Base-by-base conservation (phyloP, 1,140 invertebrate species). In the Drosophila auraria region DNA sequence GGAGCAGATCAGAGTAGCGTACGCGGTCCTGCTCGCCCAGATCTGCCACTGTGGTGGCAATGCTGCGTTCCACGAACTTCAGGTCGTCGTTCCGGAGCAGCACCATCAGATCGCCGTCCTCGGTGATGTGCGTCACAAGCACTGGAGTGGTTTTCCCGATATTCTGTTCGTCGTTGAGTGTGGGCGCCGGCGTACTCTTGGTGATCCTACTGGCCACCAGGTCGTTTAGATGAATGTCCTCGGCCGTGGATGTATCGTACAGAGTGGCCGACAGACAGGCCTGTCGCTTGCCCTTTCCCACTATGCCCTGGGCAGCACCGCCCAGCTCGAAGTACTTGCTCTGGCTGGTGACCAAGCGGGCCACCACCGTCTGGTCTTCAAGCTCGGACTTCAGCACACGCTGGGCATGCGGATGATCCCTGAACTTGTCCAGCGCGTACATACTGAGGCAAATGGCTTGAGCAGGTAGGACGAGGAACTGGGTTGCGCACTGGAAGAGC, bases 351-450 rank as follows among this genome's bases (percentile, higher is more conserved):
- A 91, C 77, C 1, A 93, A 80, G 14, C 91, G 80, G 7, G 82
- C 91, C 20, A 93, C 83, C 1, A 93, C 83, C n/a, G 73, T 82
- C 59, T 92, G 91, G 0, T 62, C 76, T 11, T 74, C 70, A 23
- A 93, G 54, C 36, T 86, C 75, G 14, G 79, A 66, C 8, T 73
- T 44, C 30, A 93, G 56, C 30, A 82, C 78, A 8, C 63, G 30
- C 42, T 74, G 69, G 1, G 91, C 86, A 70, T 91, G 79, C 5
- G 91, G 92, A 80, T 93, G 86, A 30, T 83, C 92, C 44, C 80
- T 91, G n/a, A 93, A 93, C 63, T 93, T 93, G 49, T 93, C 92
- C 49, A 93, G 27, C 0, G 91, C 92, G 44, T 92, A 93, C 66
- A 93, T 75, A 33, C 83, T 84, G 1, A 93, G 69, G 12, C 90